Conservation (phyloP, 2,797 vertebrate species). For the Pampus argenteus region DNA sequence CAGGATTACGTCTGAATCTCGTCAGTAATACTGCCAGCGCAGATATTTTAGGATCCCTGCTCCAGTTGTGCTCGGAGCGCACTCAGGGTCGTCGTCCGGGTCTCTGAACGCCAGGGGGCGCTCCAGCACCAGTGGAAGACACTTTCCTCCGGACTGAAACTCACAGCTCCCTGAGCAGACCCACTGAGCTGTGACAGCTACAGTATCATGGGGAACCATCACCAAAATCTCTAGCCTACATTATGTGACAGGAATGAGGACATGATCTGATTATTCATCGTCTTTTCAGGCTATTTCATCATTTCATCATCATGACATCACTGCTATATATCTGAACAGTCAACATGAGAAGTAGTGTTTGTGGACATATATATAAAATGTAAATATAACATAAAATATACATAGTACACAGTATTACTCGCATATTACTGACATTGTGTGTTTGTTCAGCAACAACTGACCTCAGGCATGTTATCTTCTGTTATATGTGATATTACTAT, state of each 20-base stretch:
- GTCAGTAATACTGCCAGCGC: neutral
- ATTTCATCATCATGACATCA: slow-evolving; percentile 29
- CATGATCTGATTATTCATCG: slow-evolving; percentile 21
- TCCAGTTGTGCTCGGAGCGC: slow-evolving; percentile 19
- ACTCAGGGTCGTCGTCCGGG: neutral
- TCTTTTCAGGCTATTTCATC: neutral
- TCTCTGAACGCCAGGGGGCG: slow-evolving; percentile 46
- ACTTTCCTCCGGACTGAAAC: neutral
- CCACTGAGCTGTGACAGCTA: slow-evolving; percentile 41
- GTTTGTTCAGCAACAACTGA: neutral
- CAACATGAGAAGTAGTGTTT: neutral
- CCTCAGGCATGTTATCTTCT: neutral
- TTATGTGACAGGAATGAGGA: slow-evolving; percentile 38
- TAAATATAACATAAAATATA: too few species aligned
- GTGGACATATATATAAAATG: too few species aligned
- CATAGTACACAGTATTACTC: too few species aligned
- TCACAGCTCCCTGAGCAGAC: slow-evolving; percentile 27
- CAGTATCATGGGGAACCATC: slow-evolving; percentile 30
- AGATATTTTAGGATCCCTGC: slow-evolving; percentile 29
- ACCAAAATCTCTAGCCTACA: slow-evolving; percentile 26
- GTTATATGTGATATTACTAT: neutral
- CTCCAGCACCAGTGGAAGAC: slow-evolving; percentile 14
- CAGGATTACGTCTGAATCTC: slow-evolving; percentile 1
- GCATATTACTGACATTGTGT: too few species aligned
- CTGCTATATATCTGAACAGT: neutral